phyloP scores from a whole-genome alignment of 1,140 invertebrate genomes.

The Piezodorus guildinii region DNA sequence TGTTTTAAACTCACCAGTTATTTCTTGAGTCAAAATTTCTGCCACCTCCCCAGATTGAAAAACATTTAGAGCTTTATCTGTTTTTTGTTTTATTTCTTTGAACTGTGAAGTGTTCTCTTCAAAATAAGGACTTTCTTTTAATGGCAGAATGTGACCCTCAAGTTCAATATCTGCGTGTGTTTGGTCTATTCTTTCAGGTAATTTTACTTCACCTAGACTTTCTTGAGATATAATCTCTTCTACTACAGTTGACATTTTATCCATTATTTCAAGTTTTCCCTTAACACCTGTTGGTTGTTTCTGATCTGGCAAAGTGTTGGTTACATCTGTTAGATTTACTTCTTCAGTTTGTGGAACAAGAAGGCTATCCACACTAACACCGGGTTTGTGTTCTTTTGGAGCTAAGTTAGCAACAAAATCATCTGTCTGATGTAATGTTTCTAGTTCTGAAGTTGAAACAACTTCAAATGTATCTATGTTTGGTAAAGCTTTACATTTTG shows the following conservation, averaged over 20 bases:
- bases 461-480: not conserved
- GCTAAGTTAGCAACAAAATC: not conserved
- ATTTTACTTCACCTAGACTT: slow-evolving; percentile 3
- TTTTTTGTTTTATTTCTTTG: slow-evolving; percentile 6
- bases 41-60: not conserved
- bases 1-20: slow-evolving; percentile 15
- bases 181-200: slow-evolving; percentile 3
- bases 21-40: slow-evolving; percentile 10
- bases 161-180: slow-evolving; percentile 16
- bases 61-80: not conserved
- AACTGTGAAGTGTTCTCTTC: slow-evolving; percentile 13
- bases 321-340: slow-evolving; percentile 4
- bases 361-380: slow-evolving; percentile 6
- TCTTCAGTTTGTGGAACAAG: slow-evolving; percentile 13
- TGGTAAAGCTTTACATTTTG: slow-evolving; percentile 2
- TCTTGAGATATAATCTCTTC: not conserved
- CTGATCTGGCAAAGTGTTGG: not conserved
- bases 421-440: not conserved
- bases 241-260: not conserved
- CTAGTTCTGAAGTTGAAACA: not conserved
- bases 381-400: slow-evolving; percentile 11
- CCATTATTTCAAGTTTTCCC: not conserved
- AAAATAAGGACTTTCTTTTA: slow-evolving; percentile 16
- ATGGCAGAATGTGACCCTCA: slow-evolving; percentile 11
- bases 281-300: not conserved